Evolutionary conservation across 2,113 vertebrate species (phyloP).

Genomic region (Cyprinodon brontotheroides): DNA sequence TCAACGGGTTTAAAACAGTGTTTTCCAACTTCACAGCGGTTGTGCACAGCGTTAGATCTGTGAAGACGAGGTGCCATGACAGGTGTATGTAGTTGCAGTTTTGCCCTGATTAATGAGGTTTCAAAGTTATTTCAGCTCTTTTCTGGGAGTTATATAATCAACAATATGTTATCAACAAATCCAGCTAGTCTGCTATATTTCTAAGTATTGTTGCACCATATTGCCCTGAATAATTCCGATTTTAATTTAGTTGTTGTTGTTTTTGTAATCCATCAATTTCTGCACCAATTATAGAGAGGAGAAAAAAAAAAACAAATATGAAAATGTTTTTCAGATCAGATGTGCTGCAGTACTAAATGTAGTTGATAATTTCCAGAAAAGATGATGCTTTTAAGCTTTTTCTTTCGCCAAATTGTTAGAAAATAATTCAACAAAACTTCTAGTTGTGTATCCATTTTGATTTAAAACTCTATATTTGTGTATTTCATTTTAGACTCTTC

Average conservation of each 20-base stretch:
- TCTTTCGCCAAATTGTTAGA: too few relatives aligned
- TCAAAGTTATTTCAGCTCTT: background rate
- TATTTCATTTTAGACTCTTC: background rate
- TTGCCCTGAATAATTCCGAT: too few relatives aligned
- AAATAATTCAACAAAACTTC: background rate
- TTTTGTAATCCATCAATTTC: too few relatives aligned
- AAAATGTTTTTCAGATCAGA: too few relatives aligned
- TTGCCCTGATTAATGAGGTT: background rate
- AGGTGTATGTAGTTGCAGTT: background rate
- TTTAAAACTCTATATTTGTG: background rate
- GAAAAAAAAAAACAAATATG: too few relatives aligned
- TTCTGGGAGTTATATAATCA: background rate
- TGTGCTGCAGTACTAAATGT: too few relatives aligned
- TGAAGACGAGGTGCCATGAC: background rate
- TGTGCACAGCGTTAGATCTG: background rate
- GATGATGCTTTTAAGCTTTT: too few relatives aligned
- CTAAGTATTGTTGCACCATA: background rate
- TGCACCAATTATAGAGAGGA: too few relatives aligned
- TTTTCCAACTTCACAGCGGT: background rate
- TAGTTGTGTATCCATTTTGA: background rate
- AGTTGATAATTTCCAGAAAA: too few relatives aligned
- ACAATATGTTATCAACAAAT: background rate
- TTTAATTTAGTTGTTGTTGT: too few relatives aligned
- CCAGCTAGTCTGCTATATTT: background rate
- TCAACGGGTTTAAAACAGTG: background rate